Evolutionary conservation across 2,888 invertebrate species (phyloP).

Genomic region (Hemaris fuciformis): DNA sequence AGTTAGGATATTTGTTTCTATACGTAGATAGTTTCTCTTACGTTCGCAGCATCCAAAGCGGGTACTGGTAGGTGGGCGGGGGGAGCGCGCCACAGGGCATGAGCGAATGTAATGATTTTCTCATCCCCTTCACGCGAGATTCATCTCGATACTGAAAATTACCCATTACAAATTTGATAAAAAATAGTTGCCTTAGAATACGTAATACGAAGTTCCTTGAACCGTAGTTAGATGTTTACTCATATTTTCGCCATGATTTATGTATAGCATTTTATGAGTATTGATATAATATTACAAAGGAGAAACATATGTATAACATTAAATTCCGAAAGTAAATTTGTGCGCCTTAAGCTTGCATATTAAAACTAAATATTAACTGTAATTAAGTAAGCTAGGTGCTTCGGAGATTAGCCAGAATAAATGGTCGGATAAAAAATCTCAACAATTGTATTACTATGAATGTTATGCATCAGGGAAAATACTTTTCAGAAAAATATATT

Average conservation of each 20-base stretch:
- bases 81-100: conserved; percentile 60
- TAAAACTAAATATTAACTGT: no score
- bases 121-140: conserved; percentile 42
- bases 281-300: no score
- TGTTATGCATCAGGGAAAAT: no score
- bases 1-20: neutral
- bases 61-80: conserved; percentile 28
- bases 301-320: no score
- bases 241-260: neutral
- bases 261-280: neutral
- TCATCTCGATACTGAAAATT: conserved; percentile 32
- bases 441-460: no score
- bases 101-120: conserved; percentile 77
- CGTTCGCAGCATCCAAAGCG: conserved; percentile 59
- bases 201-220: neutral
- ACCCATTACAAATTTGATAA: neutral
- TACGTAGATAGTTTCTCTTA: neutral
- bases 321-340: no score
- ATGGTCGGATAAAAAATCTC: no score
- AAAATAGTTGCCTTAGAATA: conserved; percentile 11
- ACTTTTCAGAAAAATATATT: no score
- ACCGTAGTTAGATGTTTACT: neutral
- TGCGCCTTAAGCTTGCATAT: no score
- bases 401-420: no score
- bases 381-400: no score